Evolutionary conservation across 37 sponge, comb jelly and placozoan species (phyloP), one percentile per base, ranked within the genome.

Genomic region (Theonella swinhoei): DNA sequence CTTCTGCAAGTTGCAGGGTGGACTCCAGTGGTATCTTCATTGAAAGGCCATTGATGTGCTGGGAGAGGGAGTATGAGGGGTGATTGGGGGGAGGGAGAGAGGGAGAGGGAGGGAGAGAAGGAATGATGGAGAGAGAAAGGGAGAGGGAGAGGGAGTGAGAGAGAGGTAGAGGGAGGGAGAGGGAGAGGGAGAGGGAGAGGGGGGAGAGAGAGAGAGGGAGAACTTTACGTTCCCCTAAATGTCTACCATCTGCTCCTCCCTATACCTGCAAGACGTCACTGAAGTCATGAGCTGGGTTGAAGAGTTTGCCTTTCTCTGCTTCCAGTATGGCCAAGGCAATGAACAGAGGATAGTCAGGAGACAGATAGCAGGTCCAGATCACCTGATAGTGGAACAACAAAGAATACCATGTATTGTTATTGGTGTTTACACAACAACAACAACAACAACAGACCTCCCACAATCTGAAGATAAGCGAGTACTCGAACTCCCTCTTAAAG

Each of bases 391-490:
- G n/a, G 66, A n/a, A 84, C 35, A n/a, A n/a, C n/a, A n/a, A n/a
- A n/a, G n/a, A n/a, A n/a, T n/a, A n/a, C n/a, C n/a, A n/a, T n/a
- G n/a, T n/a, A n/a, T n/a, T n/a, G n/a, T n/a, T n/a, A n/a, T n/a
- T n/a, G n/a, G n/a, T n/a, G n/a, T n/a, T n/a, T n/a, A n/a, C n/a
- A n/a, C n/a, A n/a, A n/a, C n/a, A n/a, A n/a, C n/a, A n/a, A n/a
- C n/a, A n/a, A n/a, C n/a, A n/a, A n/a, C n/a, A 25, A 36, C 83
- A 19, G 42, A 95, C 97, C 86, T 98, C 96, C 98, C 98, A 98
- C 20, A 98, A 67, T 36, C 43, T 69, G 79, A 91, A 80, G 43
- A 89, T 58, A 47, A 91, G 92, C 3, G 83, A 80, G 31, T 72
- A 90, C 36, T 42, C 72, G 43, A 98, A 96, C 76, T 98, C 98